These are phyloP conservation scores for Apocrypta bakeri DNA, from an alignment of 1,140 invertebrate species.

Conservation along the genomic window DNA sequence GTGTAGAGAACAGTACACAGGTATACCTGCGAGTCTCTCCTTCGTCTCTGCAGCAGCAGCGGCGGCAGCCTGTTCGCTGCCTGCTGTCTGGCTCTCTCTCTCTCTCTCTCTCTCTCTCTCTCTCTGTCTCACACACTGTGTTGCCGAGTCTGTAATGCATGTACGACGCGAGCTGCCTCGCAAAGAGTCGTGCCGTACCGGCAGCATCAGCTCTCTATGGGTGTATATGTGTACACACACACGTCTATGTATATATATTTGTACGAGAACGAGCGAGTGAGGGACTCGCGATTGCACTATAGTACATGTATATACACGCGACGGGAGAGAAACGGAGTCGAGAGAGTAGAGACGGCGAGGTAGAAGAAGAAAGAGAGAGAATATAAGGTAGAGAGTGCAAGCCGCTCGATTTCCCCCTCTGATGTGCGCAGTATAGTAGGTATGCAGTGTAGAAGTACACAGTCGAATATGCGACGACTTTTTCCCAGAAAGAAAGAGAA, in stretches of 20 bases:
- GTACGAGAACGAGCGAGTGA: background rate
- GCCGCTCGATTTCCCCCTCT: background rate
- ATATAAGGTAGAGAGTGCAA: background rate
- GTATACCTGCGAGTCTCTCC: too few species aligned
- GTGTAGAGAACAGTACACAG: too few species aligned
- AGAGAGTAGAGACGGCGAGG: background rate
- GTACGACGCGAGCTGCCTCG: background rate
- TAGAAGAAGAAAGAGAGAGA: background rate
- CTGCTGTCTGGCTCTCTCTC: background rate
- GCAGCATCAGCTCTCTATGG: background rate
- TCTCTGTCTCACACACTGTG: background rate
- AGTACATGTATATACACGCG: background rate
- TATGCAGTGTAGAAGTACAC: background rate
- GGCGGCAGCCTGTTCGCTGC: background rate
- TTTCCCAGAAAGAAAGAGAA: background rate
- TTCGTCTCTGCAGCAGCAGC: background rate
- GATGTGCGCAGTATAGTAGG: background rate
- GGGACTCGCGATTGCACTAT: background rate
- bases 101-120: background rate
- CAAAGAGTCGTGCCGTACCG: background rate
- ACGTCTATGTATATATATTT: background rate
- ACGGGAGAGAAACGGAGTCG: background rate
- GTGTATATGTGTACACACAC: background rate
- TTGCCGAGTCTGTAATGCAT: background rate
- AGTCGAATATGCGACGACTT: background rate